phyloP scores from a whole-genome alignment of 2,888 invertebrate genomes.

The Stegana nigrithorax region DNA sequence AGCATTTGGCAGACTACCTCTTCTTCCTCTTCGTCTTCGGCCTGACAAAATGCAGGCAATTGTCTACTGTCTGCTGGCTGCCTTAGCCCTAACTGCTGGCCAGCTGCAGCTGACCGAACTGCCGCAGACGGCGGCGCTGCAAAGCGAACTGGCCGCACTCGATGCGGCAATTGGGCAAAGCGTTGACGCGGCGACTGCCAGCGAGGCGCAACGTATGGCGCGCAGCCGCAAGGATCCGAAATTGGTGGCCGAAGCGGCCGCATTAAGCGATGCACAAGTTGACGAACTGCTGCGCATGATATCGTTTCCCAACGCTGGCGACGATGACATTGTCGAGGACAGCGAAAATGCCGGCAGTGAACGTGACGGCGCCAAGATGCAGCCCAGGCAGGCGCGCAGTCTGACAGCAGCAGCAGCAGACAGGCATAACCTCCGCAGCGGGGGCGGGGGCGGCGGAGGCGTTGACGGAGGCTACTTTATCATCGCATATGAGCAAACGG shows the following conservation, averaged over 20 bases:
- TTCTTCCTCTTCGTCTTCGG: too few relatives aligned
- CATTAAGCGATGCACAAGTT: slow-evolving; percentile 38
- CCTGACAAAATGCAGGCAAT: too few relatives aligned
- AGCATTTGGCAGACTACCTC: too few relatives aligned
- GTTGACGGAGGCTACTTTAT: slow-evolving; percentile 32
- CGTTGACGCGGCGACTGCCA: neutral
- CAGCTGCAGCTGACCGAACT: too few relatives aligned
- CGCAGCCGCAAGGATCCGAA: slow-evolving; percentile 17
- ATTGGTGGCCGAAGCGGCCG: slow-evolving; percentile 22
- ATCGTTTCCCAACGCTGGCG: slow-evolving; percentile 27
- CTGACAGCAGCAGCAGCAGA: neutral
- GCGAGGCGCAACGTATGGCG: neutral
- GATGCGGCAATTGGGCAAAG: neutral
- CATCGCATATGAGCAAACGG: slow-evolving; percentile 27
- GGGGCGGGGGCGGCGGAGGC: neutral
- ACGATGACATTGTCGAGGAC: slow-evolving; percentile 17
- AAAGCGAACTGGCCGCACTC: neutral
- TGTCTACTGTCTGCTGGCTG: too few relatives aligned
- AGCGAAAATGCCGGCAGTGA: slow-evolving; percentile 5
- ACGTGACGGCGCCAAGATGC: slow-evolving; percentile 18
- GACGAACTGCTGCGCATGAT: slow-evolving; percentile 39
- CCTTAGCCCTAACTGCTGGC: too few relatives aligned
- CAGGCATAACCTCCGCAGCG: neutral
- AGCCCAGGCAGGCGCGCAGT: neutral
- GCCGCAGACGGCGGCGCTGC: neutral